Evolutionary conservation across 2,888 invertebrate genomes (phyloP).

Genomic region (Gastracanthus pulcherrimus): DNA sequence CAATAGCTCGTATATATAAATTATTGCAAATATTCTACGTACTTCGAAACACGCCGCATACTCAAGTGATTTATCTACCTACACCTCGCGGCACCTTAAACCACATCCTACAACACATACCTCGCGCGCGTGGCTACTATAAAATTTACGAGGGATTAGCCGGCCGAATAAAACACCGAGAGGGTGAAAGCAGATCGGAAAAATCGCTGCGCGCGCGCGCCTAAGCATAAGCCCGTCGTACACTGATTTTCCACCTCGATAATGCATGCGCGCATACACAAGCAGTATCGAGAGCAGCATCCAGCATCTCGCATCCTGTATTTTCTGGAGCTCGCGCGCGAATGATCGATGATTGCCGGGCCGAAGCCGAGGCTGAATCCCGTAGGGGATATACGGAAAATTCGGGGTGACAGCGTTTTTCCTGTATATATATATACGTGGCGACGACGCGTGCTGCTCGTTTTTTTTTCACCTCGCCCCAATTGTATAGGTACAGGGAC

Average conservation of each 20-base stretch:
- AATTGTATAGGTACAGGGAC: neutral
- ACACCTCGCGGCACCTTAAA: neutral
- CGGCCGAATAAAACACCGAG: neutral
- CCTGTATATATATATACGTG: too few relatives aligned
- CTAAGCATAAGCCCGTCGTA: neutral
- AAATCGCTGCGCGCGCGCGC: neutral
- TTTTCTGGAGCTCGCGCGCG: neutral
- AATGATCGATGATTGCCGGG: neutral
- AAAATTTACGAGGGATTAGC: conserved; percentile 14
- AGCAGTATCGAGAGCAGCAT: too few relatives aligned
- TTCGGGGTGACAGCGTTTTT: neutral
- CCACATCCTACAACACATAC: neutral
- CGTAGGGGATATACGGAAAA: neutral
- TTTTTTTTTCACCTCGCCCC: neutral
- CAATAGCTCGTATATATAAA: neutral
- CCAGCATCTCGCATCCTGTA: too few relatives aligned
- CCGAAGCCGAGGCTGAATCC: too few relatives aligned
- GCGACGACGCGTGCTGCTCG: neutral
- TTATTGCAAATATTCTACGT: neutral
- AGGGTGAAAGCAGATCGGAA: neutral
- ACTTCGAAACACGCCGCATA: neutral
- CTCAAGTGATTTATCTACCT: conserved; percentile 11
- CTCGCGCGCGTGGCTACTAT: neutral
- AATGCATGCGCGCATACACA: neutral
- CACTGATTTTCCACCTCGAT: neutral